These are phyloP conservation scores for Cossypha caffra DNA, from an alignment of 2,797 vertebrate genomes.

Conservation along the genomic window DNA sequence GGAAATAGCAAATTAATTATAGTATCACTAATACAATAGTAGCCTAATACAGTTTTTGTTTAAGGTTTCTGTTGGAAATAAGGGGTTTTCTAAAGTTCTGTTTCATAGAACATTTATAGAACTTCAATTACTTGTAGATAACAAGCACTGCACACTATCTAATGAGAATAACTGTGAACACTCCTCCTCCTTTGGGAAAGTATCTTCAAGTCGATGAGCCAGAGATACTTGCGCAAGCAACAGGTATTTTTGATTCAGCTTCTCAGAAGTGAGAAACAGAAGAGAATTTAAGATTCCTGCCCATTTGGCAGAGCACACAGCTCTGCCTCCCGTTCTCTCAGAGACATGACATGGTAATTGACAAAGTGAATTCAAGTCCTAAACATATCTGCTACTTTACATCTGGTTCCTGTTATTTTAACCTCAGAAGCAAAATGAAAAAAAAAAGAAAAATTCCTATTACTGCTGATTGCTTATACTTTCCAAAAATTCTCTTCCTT, in stretches of 20 bases:
- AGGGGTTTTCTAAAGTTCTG: not conserved
- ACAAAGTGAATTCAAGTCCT: not conserved
- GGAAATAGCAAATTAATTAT: not conserved
- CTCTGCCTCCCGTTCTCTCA: not conserved
- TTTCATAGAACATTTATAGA: not conserved
- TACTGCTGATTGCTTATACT: constrained; percentile 13
- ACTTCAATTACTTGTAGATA: not conserved
- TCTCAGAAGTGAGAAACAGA: constrained; percentile 16
- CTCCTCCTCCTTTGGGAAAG: not conserved
- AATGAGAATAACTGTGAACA: not conserved
- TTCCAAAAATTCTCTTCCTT: not conserved
- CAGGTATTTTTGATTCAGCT: constrained; percentile 26
- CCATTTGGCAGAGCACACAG: constrained; percentile 18
- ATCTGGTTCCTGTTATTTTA: constrained; percentile 39
- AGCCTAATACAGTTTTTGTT: not conserved
- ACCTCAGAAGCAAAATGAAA: not conserved
- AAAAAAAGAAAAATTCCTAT: not conserved
- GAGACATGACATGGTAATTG: not conserved
- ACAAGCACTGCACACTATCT: not conserved
- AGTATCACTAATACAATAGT: not conserved
- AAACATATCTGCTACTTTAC: constrained; percentile 9
- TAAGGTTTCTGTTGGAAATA: not conserved
- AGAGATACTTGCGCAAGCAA: constrained; percentile 5
- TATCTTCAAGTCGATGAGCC: not conserved
- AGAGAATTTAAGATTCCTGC: constrained; percentile 9